Evolutionary conservation across 2,888 invertebrate genomes (phyloP), one percentile per base, ranked within the genome.

Genomic region (Acrocera orbiculus): DNA sequence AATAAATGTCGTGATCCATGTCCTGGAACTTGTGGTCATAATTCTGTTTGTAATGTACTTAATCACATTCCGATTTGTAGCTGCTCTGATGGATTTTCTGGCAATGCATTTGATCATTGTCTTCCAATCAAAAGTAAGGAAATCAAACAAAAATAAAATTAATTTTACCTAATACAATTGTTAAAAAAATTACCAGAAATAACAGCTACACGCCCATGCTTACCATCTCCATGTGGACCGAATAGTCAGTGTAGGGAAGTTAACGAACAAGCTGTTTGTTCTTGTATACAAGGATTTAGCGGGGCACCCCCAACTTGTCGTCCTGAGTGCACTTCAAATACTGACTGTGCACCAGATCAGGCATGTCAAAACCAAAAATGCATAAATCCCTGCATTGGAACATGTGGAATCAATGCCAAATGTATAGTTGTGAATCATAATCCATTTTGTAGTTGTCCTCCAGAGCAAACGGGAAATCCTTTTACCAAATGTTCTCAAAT

Each of bases 401-500:
- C 75, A 16, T 79, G 78, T 50, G 79, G 78, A 10, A 63, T 69
- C 30, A 72, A 71, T 50, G 73, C 81, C 6, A 64, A 71, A 35
- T 82, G 82, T 49, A 71, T 73, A 58, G 77, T 79, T n/a, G 70
- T 76, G 4, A 77, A 77, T 47, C 81, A 82, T 48, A 69, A 70
- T 47, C 78, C 81, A 7, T 71, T 75, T 44, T 82, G 82, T 47
- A 67, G 65, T 27, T 81, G 81, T 49, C 65, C 69, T 31, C 55
- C 56, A 6, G 65, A 66, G 9, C 70, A 64, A 46, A 65, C 73
- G 2, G 77, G 77, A 39, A 74, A 76, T 61, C 73, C 75, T 30
- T 75, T 75, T 47, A 61, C 67, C 30, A 62, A 68, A 48, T 76
- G 73, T 45, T 65, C 63, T 37, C 61, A 51, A 43, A 58, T 64